A percentile compares a stretch with the other conserved stretches of the same genome.
These are phyloP conservation scores for Darevskia mixta DNA, from an alignment of 2,797 vertebrate genomes.

Conservation along the genomic window DNA sequence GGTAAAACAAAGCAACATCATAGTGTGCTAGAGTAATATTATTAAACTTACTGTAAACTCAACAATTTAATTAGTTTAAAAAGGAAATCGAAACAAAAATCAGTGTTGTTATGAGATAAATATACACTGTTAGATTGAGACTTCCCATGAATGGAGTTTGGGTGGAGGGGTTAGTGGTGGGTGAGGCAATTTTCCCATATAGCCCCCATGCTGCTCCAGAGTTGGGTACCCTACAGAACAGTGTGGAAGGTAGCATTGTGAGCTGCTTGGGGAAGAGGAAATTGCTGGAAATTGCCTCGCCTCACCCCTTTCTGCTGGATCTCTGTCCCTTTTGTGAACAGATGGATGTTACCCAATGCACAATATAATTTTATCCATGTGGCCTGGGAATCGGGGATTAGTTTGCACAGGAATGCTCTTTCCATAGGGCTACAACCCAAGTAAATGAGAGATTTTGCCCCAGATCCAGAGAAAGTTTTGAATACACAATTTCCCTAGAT, in stretches of 20 bases:
- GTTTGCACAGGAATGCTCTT: neutral
- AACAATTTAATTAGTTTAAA: neutral
- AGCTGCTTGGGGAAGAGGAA: no score
- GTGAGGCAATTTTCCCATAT: no score
- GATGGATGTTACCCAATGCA: neutral
- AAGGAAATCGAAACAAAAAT: neutral
- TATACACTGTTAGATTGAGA: neutral
- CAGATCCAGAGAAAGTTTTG: neutral
- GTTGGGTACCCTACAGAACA: neutral
- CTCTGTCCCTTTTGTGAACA: no score
- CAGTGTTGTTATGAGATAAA: slow-evolving; percentile 10
- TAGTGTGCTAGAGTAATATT: neutral
- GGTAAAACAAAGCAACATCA: neutral
- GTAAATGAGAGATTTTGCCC: neutral
- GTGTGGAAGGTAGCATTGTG: no score
- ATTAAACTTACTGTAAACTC: neutral
- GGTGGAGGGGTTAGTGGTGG: no score
- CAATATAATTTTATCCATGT: neutral
- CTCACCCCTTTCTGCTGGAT: no score
- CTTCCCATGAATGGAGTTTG: no score
- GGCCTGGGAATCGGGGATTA: neutral
- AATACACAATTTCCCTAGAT: no score
- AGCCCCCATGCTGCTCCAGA: no score
- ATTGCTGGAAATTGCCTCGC: no score
- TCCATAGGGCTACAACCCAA: neutral